A percentile compares a stretch with the other conserved stretches of the same genome.
Conservation (phyloP, 1,140 invertebrate genomes). For the Galleria mellonella region DNA sequence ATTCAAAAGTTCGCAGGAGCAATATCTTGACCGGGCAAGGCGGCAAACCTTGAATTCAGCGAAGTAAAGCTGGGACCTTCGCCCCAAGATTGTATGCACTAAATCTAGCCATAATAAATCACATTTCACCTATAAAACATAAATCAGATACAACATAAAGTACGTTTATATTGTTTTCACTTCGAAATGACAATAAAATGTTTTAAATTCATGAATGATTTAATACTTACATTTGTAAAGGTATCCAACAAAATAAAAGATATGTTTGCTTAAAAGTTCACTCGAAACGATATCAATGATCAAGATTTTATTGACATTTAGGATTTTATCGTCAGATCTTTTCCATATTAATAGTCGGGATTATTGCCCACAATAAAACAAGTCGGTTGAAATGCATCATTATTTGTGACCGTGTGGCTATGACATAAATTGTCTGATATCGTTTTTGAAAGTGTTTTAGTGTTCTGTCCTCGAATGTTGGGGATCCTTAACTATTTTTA, state of each 20-base stretch:
- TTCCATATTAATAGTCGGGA: constrained; percentile 3
- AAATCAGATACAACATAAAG: constrained; percentile 67
- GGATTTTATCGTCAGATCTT: constrained; percentile 16
- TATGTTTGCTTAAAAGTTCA: constrained; percentile 36
- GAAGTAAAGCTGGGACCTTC: constrained; percentile 7
- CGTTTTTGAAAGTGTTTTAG: no score
- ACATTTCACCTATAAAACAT: constrained; percentile 66
- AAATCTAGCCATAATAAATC: constrained; percentile 59
- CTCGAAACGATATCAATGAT: constrained; percentile 38
- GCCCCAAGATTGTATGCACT: constrained; percentile 42
- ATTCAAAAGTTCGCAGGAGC: constrained; percentile 3
- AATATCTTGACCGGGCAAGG: background rate
- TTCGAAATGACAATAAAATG: constrained; percentile 67
- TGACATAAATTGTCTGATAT: no score
- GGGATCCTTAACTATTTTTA: no score
- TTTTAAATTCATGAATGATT: constrained; percentile 68
- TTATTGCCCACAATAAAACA: constrained; percentile 1
- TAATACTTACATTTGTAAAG: constrained; percentile 47
- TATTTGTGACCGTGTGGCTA: no score
- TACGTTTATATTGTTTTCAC: constrained; percentile 72
- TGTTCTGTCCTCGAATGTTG: no score
- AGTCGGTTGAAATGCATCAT: background rate
- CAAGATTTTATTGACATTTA: constrained; percentile 44
- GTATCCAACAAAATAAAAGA: constrained; percentile 23
- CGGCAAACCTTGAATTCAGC: background rate